phyloP scores from a whole-genome alignment of 2,888 invertebrate genomes.

The Pelosia muscerda region DNA sequence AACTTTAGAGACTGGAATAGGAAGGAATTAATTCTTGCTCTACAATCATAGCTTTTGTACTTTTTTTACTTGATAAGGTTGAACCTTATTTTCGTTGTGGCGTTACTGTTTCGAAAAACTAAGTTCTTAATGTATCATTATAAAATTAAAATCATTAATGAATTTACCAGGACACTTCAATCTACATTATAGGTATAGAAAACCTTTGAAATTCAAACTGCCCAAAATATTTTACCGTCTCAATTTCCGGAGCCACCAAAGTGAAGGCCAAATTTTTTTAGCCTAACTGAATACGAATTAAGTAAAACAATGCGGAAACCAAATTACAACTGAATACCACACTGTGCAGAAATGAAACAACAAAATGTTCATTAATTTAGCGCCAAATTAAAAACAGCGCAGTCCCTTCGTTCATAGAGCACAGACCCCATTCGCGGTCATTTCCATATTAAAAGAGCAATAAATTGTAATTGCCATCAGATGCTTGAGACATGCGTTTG shows the following conservation, averaged over 20 bases:
- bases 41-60: no score
- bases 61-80: neutral
- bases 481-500: conserved; percentile 50
- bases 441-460: conserved; percentile 76
- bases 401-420: conserved; percentile 53
- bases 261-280: conserved; percentile 17
- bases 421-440: conserved; percentile 52
- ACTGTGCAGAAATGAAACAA: conserved; percentile 64
- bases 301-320: conserved; percentile 46
- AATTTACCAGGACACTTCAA: neutral
- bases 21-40: neutral
- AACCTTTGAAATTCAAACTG: neutral
- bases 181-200: no score
- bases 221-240: conserved; percentile 22
- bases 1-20: conserved; percentile 25
- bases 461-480: conserved; percentile 71
- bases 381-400: conserved; percentile 77
- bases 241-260: conserved; percentile 18
- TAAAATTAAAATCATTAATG: neutral
- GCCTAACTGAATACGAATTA: conserved; percentile 22
- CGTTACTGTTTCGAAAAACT: no score
- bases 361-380: conserved; percentile 75
- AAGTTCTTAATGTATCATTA: neutral
- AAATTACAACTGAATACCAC: conserved; percentile 52
- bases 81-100: no score